A percentile compares a stretch with the other conserved stretches of the same genome.
These are phyloP conservation scores for Microtus montanus DNA, from an alignment of 2,113 vertebrate genomes.

Conservation along the genomic window DNA sequence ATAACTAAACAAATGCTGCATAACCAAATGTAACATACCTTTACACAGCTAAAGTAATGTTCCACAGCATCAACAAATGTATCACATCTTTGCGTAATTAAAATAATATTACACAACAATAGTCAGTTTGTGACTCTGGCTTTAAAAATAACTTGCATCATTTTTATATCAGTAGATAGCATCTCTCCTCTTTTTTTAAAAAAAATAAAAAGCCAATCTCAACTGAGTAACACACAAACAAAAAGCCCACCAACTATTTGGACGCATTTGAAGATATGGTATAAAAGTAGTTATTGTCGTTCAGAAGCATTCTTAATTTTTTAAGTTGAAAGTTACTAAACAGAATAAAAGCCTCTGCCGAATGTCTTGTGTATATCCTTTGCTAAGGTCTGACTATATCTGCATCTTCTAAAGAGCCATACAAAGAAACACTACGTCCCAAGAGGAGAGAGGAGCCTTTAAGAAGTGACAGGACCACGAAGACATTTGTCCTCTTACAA, in stretches of 20 bases:
- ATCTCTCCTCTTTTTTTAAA: neutral
- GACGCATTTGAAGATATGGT: neutral
- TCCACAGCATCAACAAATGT: neutral
- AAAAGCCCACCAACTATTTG: neutral
- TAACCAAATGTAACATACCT: neutral
- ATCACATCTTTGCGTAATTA: neutral
- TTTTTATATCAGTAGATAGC: neutral
- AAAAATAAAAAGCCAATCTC: conserved; percentile 43
- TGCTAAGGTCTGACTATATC: too few species aligned
- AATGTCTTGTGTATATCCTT: neutral
- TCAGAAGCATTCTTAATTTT: neutral
- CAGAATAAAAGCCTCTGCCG: neutral
- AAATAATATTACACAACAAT: neutral
- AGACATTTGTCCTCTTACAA: too few species aligned
- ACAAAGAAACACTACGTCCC: too few species aligned
- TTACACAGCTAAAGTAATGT: neutral
- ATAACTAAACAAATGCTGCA: neutral
- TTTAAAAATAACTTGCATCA: neutral
- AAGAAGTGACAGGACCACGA: too few species aligned
- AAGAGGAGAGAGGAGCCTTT: too few species aligned
- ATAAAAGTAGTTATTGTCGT: neutral
- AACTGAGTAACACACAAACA: neutral
- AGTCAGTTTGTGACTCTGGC: neutral
- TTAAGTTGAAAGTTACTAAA: neutral
- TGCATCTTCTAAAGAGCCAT: too few species aligned